Evolutionary conservation across 2,797 vertebrate species (phyloP), one percentile per base, ranked within the genome.

Genomic region (Anolis apletophallus): DNA sequence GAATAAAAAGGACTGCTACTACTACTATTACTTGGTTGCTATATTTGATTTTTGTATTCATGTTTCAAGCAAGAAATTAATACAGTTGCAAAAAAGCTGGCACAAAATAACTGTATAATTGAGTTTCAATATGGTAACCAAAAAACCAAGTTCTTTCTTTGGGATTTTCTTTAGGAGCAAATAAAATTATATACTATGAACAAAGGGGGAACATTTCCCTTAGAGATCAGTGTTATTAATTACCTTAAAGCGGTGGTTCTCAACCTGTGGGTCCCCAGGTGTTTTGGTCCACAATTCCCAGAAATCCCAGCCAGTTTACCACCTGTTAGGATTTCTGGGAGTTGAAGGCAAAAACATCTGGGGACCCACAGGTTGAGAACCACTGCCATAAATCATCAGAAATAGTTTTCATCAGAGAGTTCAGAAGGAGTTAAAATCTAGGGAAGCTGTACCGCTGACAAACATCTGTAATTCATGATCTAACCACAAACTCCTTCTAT

Each of bases 361-460:
- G n/a, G n/a, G n/a, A n/a, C n/a, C n/a, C n/a, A n/a, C n/a, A n/a
- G n/a, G n/a, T n/a, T n/a, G n/a, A n/a, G n/a, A n/a, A n/a, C n/a
- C n/a, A n/a, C n/a, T n/a, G n/a, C n/a, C n/a, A n/a, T n/a, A 84
- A 93, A 87, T 90, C 83, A 40, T 87, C 59, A 84, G 69, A 59
- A 13, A 59, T 19, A 59, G 57, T 59, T 3, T 71, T 71, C 69
- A 76, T 76, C 74, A 84, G n/a, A 90, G 10, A 92, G 71, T 89
- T 80, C 67, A 88, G 83, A 81, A 77, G 57, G 76, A 82, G 81
- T 91, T 90, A 89, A 78, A 67, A 61, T 92, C 88, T 76, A 81
- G 88, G 89, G 84, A 84, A 81, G 85, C 81, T 91, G 90, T 82
- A 6, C n/a, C 92, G 85, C 81, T 86, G 72, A 85, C 71, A 91